Conservation (phyloP, 2,888 invertebrate genomes). For the Globia sparganii region DNA sequence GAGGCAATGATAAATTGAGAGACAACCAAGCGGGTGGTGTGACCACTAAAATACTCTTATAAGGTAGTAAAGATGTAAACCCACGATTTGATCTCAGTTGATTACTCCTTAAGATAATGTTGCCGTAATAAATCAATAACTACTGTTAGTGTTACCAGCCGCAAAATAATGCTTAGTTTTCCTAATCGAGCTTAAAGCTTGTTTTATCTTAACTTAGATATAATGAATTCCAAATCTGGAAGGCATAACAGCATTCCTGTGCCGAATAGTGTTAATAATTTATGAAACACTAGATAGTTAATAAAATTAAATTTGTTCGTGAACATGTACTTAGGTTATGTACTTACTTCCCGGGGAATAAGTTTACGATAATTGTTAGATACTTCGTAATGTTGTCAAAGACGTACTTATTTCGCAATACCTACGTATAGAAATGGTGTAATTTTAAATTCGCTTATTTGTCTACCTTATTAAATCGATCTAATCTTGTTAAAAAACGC, state of each 20-base stretch:
- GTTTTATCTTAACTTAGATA: slow-evolving; percentile 83
- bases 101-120: slow-evolving; percentile 61
- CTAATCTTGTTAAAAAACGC: slow-evolving; percentile 8
- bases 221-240: slow-evolving; percentile 87
- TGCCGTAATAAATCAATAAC: slow-evolving; percentile 67
- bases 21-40: slow-evolving; percentile 24
- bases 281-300: slow-evolving; percentile 69
- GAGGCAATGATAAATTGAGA: slow-evolving; percentile 47
- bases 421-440: not conserved
- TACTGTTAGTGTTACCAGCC: slow-evolving; percentile 64
- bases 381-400: slow-evolving; percentile 23
- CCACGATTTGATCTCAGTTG: slow-evolving; percentile 47
- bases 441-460: not conserved
- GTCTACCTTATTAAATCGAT: slow-evolving; percentile 9
- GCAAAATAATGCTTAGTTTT: slow-evolving; percentile 71
- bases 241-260: slow-evolving; percentile 82
- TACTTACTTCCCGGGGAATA: slow-evolving; percentile 25
- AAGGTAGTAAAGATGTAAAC: slow-evolving; percentile 49
- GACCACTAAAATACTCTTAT: slow-evolving; percentile 21
- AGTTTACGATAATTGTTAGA: slow-evolving; percentile 23
- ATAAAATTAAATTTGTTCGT: slow-evolving; percentile 61
- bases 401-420: slow-evolving; percentile 22
- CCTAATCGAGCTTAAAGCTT: slow-evolving; percentile 75
- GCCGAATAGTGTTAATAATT: slow-evolving; percentile 75
- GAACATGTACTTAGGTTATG: slow-evolving; percentile 44